phyloP scores from a whole-genome alignment of 2,113 vertebrate species.

The Elanoides forficatus region DNA sequence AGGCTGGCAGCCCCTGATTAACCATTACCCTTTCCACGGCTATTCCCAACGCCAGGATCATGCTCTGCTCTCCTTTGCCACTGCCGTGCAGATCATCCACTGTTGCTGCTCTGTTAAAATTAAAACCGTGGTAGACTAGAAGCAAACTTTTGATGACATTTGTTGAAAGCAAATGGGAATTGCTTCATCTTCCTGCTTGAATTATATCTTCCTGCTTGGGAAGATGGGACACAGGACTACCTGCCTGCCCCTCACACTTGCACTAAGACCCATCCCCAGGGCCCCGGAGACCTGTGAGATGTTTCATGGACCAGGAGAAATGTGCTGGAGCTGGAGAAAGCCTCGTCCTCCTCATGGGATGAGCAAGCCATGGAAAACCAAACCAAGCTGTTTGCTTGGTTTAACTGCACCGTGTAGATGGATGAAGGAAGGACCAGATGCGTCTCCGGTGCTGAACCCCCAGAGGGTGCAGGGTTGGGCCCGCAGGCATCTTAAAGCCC shows the following conservation, averaged over 20 bases:
- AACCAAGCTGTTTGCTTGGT: neutral
- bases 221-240: rapidly evolving
- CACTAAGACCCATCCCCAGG: neutral
- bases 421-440: neutral
- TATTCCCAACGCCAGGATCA: rapidly evolving
- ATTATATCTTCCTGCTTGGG: neutral
- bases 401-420: rapidly evolving
- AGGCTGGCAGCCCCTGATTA: neutral
- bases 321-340: neutral
- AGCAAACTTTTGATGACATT: neutral
- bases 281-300: neutral
- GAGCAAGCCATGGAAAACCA: neutral
- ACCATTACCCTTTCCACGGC: neutral
- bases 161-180: neutral
- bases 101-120: neutral
- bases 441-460: neutral
- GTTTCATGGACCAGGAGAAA: neutral
- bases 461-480: neutral
- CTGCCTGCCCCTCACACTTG: neutral
- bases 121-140: neutral
- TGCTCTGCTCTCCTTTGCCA: neutral
- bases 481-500: rapidly evolving
- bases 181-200: neutral
- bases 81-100: neutral
- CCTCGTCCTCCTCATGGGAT: rapidly evolving